Base-by-base conservation (phyloP, 2,888 invertebrate genomes). In the Atrina japonica region DNA sequence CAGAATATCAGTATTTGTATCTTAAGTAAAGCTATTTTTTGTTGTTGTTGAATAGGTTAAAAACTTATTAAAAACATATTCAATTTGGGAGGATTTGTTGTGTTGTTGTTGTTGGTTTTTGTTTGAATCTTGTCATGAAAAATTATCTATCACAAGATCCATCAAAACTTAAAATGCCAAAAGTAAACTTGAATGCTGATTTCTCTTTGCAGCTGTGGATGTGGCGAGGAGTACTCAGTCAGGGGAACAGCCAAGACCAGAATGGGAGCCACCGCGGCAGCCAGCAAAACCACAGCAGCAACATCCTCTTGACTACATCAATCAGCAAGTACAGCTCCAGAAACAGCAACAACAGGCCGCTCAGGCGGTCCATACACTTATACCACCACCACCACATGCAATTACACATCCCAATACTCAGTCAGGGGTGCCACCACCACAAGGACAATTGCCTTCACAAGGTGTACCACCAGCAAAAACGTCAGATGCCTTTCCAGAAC, bases 301-400 rank as follows among this genome's bases (percentile, higher is more conserved):
- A 59, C 87, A 87, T 65, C 85, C 85, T 9, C 75, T 87, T 30
- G 87, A 87, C 70, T 86, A 83, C 64, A 83, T 87, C 25, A 82
- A 84, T 41, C 78, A 84, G 47, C 83, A 83, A 56, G 75, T 78
- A 9, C 69, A 77, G 30, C 67, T 79, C 7, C 78, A 80, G 35
- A 78, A 78, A 47, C 72, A 75, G 29, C 76, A 64, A 40, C 68
- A 71, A 14, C 73, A 76, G 29, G 53, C 73, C 25, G 55, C 72
- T 23, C 53, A 66, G 9, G 65, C 66, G 1, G 68, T 65, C 16
- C 27, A 67, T 9, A 52, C 64, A 9, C 60, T 60, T 18, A 53
- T 68, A 7, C 68, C 66, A 9, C 75, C 72, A 30, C 66, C 72
- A 7, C 56, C 69, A 18, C 66, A 59, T 1, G 21, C 55, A 25